These are phyloP conservation scores for Xerus inauris DNA, from an alignment of 2,113 vertebrate genomes.

Conservation along the genomic window DNA sequence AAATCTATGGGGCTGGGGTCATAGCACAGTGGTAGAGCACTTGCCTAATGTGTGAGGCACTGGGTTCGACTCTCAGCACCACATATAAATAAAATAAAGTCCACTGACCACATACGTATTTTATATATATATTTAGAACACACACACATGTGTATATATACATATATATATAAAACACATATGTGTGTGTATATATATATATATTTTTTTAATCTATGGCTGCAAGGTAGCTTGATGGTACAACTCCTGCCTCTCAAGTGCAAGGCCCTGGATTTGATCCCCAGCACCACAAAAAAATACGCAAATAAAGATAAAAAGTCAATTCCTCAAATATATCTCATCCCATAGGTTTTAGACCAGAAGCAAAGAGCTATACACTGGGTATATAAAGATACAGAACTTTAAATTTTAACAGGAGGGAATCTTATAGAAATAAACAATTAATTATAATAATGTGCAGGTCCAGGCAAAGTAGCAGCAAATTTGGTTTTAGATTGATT, in stretches of 20 bases:
- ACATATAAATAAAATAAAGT: no score
- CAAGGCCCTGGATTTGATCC: background rate
- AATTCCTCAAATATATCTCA: background rate
- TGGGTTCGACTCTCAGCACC: no score
- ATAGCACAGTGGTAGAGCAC: no score
- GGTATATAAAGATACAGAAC: background rate
- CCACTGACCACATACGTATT: no score
- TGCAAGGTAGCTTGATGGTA: background rate
- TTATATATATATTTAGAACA: no score
- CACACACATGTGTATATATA: no score
- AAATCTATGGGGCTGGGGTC: no score
- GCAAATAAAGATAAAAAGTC: background rate
- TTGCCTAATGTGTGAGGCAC: no score
- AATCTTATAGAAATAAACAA: background rate
- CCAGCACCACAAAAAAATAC: background rate
- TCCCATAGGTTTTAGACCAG: background rate
- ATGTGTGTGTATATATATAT: no score
- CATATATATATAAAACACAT: no score
- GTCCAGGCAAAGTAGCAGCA: background rate
- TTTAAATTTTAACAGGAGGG: background rate
- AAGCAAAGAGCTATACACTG: background rate
- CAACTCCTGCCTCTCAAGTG: background rate
- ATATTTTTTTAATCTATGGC: background rate
- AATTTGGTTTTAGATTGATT: background rate
- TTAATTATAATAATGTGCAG: background rate